Evolutionary conservation across 2,797 vertebrate genomes (phyloP), one percentile per base, ranked within the genome.

Genomic region (Carduelis carduelis): DNA sequence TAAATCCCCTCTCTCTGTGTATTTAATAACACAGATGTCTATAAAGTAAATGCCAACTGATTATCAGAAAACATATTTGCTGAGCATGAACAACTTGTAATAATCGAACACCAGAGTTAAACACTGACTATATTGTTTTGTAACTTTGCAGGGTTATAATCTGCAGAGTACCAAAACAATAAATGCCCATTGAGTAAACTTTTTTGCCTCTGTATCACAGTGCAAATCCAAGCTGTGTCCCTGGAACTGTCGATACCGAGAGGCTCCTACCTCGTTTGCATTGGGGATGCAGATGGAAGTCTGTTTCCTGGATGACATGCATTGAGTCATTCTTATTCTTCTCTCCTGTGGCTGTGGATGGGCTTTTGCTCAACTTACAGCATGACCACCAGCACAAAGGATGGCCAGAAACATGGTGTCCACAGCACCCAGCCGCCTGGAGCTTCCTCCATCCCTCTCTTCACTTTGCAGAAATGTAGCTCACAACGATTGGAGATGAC

Each of bases 21-120:
- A 78, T 96, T 96, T 96, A 96, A 89, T 96, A 96, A 92, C 84
- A 94, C 89, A 93, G 92, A 96, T 93, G 94, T 94, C 95, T 95
- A 72, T 86, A 94, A 96, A 96, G 92, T 87, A 96, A 97, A 97
- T 95, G 89, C 88, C 92, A 97, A 57, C 93, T 97, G 96, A 97
- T 97, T 97, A 97, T 95, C 85, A 93, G 92, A 93, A 96, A 97
- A 96, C 53, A 27, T 94, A 91, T 95, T 96, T 96, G 68, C 94
- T 65, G 74, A 95, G 75, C 59, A 75, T 32, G 88, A 87, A 85
- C 41, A 91, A 94, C 75, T 91, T 60, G 70, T 90, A 93, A 94
- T 96, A 93, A 94, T 91, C 35, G 79, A 93, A 87, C 59, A 85
- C 39, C 56, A 57, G 79, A 84, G 84, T 87, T 90, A 93, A 96